A percentile compares a stretch with the other conserved stretches of the same genome.
Conservation (phyloP, 2,888 invertebrate species). For the Sericinus montela region DNA sequence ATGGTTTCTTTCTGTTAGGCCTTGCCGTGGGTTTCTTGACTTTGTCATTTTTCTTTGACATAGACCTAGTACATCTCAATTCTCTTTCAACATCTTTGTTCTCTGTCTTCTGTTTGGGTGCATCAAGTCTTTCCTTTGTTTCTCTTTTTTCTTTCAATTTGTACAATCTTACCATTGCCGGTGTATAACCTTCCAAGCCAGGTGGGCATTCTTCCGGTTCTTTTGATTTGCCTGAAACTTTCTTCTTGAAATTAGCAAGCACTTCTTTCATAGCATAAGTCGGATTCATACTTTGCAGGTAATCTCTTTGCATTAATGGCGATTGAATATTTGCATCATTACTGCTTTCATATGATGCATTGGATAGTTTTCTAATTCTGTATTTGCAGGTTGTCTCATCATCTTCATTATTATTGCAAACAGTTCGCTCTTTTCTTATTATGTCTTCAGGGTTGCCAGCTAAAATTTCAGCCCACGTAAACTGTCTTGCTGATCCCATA, state of each 20-base stretch:
- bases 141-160: constrained; percentile 68
- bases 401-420: constrained; percentile 26
- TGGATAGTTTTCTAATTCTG: constrained; percentile 65
- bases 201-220: constrained; percentile 41
- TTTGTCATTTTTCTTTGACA: constrained; percentile 27
- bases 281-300: constrained; percentile 76
- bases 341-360: constrained; percentile 54
- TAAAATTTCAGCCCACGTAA: constrained; percentile 84
- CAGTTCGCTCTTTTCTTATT: constrained; percentile 70
- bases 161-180: constrained; percentile 77
- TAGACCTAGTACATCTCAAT: constrained; percentile 48
- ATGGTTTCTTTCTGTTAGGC: constrained; percentile 12
- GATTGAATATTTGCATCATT: constrained; percentile 51
- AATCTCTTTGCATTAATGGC: constrained; percentile 63
- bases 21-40: constrained; percentile 3
- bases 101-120: constrained; percentile 36
- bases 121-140: constrained; percentile 54
- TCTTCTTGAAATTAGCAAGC: constrained; percentile 80
- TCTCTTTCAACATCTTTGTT: constrained; percentile 32
- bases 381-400: constrained; percentile 61
- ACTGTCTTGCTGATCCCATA: constrained; percentile 75
- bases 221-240: constrained; percentile 52
- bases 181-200: constrained; percentile 67
- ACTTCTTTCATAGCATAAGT: constrained; percentile 87
- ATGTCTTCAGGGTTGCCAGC: constrained; percentile 82